Percentiles rank a stretch among this genome's conserved stretches.
Conservation (phyloP, 2,888 invertebrate genomes). For the Macroteleia sp. region DNA sequence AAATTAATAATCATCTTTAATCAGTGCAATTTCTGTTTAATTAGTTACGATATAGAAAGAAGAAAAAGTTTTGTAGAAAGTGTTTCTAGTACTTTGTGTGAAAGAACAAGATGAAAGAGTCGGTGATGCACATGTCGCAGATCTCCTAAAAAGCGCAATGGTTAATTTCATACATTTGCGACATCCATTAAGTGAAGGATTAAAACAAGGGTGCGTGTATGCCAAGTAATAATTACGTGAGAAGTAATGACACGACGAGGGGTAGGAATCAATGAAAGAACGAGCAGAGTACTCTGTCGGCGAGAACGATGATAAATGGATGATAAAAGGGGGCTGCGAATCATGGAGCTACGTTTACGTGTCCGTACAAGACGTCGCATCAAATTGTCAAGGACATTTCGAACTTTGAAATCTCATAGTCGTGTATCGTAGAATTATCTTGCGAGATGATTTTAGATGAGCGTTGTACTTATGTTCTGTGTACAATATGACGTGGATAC, state of each 20-base stretch:
- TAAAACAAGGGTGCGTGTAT: conserved; percentile 30
- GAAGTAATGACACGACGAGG: conserved; percentile 41
- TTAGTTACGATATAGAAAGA: not conserved
- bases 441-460: conserved; percentile 9
- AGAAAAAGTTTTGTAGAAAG: not conserved
- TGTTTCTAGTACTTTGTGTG: not conserved
- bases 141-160: conserved; percentile 27
- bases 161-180: conserved; percentile 50
- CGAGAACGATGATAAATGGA: conserved; percentile 63
- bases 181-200: conserved; percentile 48
- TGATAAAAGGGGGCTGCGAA: conserved; percentile 51
- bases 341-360: conserved; percentile 42
- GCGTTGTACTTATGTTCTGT: conserved; percentile 10
- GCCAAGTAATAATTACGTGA: conserved; percentile 47
- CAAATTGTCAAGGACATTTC: conserved; percentile 48
- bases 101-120: conserved; percentile 17
- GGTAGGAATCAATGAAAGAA: conserved; percentile 55
- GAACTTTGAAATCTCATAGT: conserved; percentile 33
- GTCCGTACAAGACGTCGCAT: conserved; percentile 28
- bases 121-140: not conserved
- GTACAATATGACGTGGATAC: conserved; percentile 30
- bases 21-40: too few relatives aligned
- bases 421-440: conserved; percentile 7
- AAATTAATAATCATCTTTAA: too few relatives aligned
- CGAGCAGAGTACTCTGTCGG: conserved; percentile 27